Evolutionary conservation across 1,140 invertebrate species (phyloP).

Genomic region (Pogonus chalceus): DNA sequence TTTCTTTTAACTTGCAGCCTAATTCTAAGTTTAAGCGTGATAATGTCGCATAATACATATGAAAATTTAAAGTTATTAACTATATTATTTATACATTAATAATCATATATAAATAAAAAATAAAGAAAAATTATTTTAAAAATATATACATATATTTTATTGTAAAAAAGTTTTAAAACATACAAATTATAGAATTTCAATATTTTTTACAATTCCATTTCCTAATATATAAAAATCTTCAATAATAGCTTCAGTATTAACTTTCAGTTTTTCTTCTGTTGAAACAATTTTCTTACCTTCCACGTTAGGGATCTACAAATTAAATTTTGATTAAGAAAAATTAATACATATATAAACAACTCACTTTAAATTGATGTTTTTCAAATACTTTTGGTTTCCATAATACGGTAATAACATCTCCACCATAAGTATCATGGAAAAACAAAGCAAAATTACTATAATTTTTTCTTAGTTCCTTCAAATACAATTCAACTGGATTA

Average conservation of each 20-base stretch:
- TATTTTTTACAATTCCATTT: slow-evolving; percentile 45
- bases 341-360: slow-evolving; percentile 15
- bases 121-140: too few relatives aligned
- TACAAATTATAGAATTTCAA: slow-evolving; percentile 27
- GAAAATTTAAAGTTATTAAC: too few relatives aligned
- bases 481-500: slow-evolving; percentile 60
- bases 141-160: too few relatives aligned
- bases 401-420: slow-evolving; percentile 66
- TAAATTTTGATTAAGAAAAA: slow-evolving; percentile 17
- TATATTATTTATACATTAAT: too few relatives aligned
- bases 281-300: slow-evolving; percentile 37
- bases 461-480: slow-evolving; percentile 65
- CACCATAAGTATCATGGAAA: slow-evolving; percentile 80
- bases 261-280: slow-evolving; percentile 35
- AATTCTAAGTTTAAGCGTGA: too few relatives aligned
- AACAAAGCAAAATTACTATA: slow-evolving; percentile 75
- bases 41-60: too few relatives aligned
- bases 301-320: slow-evolving; percentile 56
- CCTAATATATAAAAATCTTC: slow-evolving; percentile 66
- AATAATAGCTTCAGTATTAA: slow-evolving; percentile 57
- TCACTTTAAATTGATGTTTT: slow-evolving; percentile 61
- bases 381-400: slow-evolving; percentile 62
- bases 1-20: too few relatives aligned
- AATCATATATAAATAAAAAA: too few relatives aligned
- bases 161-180: neutral